Base-by-base conservation (phyloP, 2,797 vertebrate species). In the Botia almorhae region DNA sequence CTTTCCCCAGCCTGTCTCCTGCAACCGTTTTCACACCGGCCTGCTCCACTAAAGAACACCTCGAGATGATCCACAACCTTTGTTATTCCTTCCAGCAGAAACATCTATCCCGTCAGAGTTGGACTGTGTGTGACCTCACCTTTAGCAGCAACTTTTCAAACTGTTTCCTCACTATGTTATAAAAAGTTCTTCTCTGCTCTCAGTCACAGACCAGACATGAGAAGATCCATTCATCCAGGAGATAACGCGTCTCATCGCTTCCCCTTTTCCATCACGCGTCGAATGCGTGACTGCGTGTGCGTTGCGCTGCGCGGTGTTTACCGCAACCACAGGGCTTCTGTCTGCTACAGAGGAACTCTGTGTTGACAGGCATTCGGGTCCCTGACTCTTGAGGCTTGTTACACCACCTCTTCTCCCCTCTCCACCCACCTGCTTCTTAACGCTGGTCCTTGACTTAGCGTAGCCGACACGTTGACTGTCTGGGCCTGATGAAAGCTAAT, bases 401-500 rank as follows among this genome's bases (percentile, higher is more conserved):
- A 90, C 79, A 87, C 81, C 84, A 88, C 83, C 88, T 87, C 84
- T 90, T 86, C 90, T 91, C 91, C 89, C 90, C 91, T 90, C 87
- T 89, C 89, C 60, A 89, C 87, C 87, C 90, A 68, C 86, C 91
- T 91, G 89, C 89, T 91, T 87, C 85, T 87, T 88, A 87, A 61
- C 81, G 68, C 86, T 86, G 85, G 84, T 86, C 84, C 87, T 78
- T 79, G 82, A 84, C 87, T 87, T 74, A 76, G 76, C 69, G 84
- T 83, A 80, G 84, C 83, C 81, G 89, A 92, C 85, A 87, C 87
- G 90, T 90, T 89, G 89, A 88, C 81, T 84, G 89, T 91, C 90
- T 84, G 89, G 89, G 89, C 89, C 88, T 91, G 91, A 91, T 91
- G 88, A 86, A 88, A 70, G 88, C 90, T 95, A 94, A 94, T 94